Conservation (phyloP, 2,113 vertebrate species). For the Ageneiosus marmoratus region DNA sequence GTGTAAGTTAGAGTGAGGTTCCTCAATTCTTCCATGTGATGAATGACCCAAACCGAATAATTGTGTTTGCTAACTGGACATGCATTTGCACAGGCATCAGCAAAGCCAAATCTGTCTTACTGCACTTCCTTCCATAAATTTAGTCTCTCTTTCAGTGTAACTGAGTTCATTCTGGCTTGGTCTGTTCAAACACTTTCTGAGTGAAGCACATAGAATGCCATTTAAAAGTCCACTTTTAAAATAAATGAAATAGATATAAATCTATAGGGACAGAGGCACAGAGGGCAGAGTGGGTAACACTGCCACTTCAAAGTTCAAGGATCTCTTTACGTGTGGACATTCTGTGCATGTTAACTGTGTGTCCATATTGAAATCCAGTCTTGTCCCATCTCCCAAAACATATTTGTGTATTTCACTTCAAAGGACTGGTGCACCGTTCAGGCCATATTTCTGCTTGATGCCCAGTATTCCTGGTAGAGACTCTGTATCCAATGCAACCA, state of each 20-base stretch:
- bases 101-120: slow-evolving; percentile 52
- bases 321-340: not conserved
- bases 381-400: not conserved
- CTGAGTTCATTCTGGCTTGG: slow-evolving; percentile 55
- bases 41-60: slow-evolving; percentile 60
- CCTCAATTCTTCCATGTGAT: slow-evolving; percentile 47
- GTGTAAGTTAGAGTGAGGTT: slow-evolving; percentile 68
- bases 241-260: not conserved
- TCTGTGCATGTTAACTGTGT: not conserved
- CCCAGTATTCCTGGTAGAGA: not conserved
- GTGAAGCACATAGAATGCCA: slow-evolving; percentile 10
- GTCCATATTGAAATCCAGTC: not conserved
- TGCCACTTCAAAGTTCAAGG: not conserved
- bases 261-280: not conserved
- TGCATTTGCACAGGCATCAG: slow-evolving; percentile 57
- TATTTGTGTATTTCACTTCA: not conserved
- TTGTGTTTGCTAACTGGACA: slow-evolving; percentile 61
- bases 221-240: not conserved
- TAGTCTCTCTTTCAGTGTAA: slow-evolving; percentile 60
- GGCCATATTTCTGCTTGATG: not conserved
- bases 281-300: not conserved
- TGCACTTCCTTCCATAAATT: slow-evolving; percentile 65
- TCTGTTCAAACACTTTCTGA: slow-evolving; percentile 46
- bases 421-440: not conserved
- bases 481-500: not conserved